Conservation (phyloP, 2,113 vertebrate genomes). For the Cyphomyrus plagiostoma region DNA sequence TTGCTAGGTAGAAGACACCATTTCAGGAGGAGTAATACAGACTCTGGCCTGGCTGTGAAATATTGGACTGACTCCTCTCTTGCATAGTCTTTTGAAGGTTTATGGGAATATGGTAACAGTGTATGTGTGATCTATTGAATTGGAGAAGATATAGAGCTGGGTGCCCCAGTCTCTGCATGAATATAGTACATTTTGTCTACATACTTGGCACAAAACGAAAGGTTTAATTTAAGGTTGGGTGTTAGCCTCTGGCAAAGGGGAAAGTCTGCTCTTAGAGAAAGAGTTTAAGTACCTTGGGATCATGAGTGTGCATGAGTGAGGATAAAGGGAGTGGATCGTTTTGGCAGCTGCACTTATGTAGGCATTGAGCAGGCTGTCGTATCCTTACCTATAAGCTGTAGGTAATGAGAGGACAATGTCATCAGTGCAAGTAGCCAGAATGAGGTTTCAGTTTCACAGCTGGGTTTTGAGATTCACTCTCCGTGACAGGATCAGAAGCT, state of each 20-base stretch:
- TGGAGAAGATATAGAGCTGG: background rate
- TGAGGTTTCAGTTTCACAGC: background rate
- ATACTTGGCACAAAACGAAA: background rate
- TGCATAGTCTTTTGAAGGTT: background rate
- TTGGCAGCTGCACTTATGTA: background rate
- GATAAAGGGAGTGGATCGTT: background rate
- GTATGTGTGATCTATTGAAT: background rate
- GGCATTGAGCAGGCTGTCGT: background rate
- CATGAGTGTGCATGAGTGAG: background rate
- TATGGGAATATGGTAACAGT: background rate
- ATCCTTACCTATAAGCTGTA: background rate
- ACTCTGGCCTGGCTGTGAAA: background rate
- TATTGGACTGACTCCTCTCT: background rate
- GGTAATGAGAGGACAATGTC: background rate
- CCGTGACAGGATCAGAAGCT: background rate
- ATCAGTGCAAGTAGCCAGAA: background rate
- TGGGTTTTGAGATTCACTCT: background rate
- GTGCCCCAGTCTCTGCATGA: background rate
- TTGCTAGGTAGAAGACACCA: background rate
- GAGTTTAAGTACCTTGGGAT: background rate
- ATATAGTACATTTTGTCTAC: background rate
- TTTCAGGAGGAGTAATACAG: background rate
- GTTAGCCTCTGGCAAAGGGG: background rate
- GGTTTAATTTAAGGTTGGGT: background rate
- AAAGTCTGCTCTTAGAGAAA: background rate